Conservation (phyloP, 1,140 invertebrate species). For the Bombus polaris region DNA sequence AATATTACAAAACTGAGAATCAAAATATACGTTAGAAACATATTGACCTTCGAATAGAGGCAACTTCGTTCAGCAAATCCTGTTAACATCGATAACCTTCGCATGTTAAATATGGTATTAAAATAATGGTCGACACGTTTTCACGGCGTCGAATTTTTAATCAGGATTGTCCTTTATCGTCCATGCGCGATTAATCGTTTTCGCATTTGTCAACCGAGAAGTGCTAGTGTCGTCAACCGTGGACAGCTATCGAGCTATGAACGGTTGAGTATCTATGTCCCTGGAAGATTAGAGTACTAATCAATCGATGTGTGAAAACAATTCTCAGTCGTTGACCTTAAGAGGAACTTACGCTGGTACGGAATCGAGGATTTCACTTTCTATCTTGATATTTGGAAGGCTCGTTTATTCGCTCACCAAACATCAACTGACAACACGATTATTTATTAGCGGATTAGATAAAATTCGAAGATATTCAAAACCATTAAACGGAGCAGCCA, state of each 20-base stretch:
- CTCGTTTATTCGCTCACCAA: slow-evolving; percentile 13
- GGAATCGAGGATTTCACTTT: slow-evolving; percentile 57
- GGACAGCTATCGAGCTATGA: background rate
- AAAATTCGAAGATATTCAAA: slow-evolving; percentile 30
- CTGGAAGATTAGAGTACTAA: slow-evolving; percentile 11
- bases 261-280: too few relatives aligned
- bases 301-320: slow-evolving; percentile 8
- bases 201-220: background rate
- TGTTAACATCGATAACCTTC: background rate
- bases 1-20: too few relatives aligned
- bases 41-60: too few relatives aligned
- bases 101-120: slow-evolving; percentile 1
- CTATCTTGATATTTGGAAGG: slow-evolving; percentile 22
- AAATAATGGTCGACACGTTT: slow-evolving; percentile 18
- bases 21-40: slow-evolving; percentile 2
- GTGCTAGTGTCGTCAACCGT: background rate
- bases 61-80: background rate
- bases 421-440: background rate
- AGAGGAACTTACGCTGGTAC: background rate
- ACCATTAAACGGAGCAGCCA: background rate
- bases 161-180: background rate
- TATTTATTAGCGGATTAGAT: slow-evolving; percentile 5
- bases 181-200: background rate
- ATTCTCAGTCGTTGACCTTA: slow-evolving; percentile 48
- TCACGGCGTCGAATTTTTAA: background rate